phyloP scores from a whole-genome alignment of 2,797 vertebrate species.

The Micrastur ruficollis region DNA sequence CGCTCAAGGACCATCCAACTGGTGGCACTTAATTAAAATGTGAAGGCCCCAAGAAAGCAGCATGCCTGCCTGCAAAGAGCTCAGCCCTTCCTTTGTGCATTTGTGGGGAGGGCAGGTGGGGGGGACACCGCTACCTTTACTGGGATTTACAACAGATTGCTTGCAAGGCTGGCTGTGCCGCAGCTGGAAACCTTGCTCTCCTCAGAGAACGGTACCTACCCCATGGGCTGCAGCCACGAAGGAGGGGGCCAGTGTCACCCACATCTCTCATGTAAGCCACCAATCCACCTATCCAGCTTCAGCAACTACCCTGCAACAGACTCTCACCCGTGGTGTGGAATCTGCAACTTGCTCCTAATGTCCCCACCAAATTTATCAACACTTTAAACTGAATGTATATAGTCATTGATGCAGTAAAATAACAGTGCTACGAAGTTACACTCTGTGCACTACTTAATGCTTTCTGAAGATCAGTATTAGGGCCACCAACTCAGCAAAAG shows the following conservation, averaged over 20 bases:
- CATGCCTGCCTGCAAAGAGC: background rate
- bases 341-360: background rate
- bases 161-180: background rate
- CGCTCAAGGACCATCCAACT: background rate
- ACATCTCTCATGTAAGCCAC: rapidly evolving
- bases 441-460: background rate
- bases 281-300: background rate
- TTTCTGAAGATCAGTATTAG: conserved; percentile 29
- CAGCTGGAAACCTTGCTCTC: background rate
- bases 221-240: background rate
- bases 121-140: background rate
- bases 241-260: background rate
- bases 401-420: background rate
- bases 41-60: background rate
- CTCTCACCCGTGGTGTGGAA: rapidly evolving
- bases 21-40: background rate
- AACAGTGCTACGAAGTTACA: background rate
- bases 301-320: background rate
- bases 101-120: background rate
- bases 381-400: background rate
- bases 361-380: background rate
- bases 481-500: conserved; percentile 33
- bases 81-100: background rate
- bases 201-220: background rate
- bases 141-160: background rate